These are phyloP conservation scores for Spinibarbus caldwelli DNA, from an alignment of 2,797 vertebrate genomes.

Conservation along the genomic window DNA sequence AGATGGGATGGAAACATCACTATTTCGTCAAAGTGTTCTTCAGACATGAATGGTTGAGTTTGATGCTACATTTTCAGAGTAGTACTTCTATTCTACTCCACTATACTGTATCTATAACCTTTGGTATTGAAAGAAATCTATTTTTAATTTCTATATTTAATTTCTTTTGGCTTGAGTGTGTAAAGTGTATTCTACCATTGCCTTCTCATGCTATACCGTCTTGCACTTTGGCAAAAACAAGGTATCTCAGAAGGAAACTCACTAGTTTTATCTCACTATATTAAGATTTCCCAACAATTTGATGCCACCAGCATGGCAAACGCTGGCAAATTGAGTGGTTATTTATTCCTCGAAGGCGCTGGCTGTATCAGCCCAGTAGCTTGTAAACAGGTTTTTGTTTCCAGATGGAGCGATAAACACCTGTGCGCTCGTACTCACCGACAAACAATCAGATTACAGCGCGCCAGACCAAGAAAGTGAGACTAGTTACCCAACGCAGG, in stretches of 20 bases:
- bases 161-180: background rate
- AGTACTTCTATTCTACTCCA: background rate
- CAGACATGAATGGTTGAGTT: background rate
- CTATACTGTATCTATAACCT: background rate
- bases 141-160: background rate
- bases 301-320: background rate
- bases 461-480: background rate
- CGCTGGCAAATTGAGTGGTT: background rate
- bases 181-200: background rate
- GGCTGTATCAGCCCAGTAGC: background rate
- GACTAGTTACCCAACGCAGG: background rate
- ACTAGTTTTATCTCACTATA: no score
- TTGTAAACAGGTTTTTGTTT: background rate
- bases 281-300: background rate
- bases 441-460: background rate
- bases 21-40: background rate
- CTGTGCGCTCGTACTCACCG: no score
- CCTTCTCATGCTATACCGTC: no score
- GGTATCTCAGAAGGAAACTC: background rate
- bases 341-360: background rate
- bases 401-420: constrained; percentile 11
- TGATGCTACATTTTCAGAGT: background rate
- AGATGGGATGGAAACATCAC: background rate
- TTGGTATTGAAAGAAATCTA: background rate
- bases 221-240: background rate